A percentile compares a stretch with the other conserved stretches of the same genome.
Evolutionary conservation across 1,140 invertebrate genomes (phyloP).

Genomic region (Hermetia illucens): DNA sequence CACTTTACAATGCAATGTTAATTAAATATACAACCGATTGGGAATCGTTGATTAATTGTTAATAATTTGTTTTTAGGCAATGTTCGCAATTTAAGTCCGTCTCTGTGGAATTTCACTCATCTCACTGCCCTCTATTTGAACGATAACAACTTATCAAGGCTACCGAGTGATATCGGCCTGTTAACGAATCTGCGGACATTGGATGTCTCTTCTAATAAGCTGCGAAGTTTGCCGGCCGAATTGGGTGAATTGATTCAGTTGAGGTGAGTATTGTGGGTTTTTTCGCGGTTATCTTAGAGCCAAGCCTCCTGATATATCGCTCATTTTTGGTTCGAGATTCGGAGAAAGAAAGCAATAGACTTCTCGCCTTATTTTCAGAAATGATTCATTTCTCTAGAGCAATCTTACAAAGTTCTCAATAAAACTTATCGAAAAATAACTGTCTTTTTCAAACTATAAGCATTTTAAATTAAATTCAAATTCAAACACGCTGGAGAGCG

Average conservation of each 20-base stretch:
- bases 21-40: too few relatives aligned
- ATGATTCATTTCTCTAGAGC: too few relatives aligned
- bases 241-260: slow-evolving; percentile 88
- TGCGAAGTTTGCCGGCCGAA: slow-evolving; percentile 85
- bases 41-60: too few relatives aligned
- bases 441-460: too few relatives aligned
- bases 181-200: slow-evolving; percentile 71
- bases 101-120: slow-evolving; percentile 79
- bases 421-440: too few relatives aligned
- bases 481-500: too few relatives aligned
- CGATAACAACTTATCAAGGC: slow-evolving; percentile 77
- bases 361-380: background rate
- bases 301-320: background rate
- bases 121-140: slow-evolving; percentile 88
- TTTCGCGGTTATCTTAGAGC: background rate
- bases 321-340: background rate
- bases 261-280: slow-evolving; percentile 41
- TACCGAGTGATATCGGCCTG: slow-evolving; percentile 77
- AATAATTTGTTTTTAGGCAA: slow-evolving; percentile 60
- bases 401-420: too few relatives aligned
- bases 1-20: background rate
- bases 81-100: slow-evolving; percentile 81
- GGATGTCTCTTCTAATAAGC: slow-evolving; percentile 88
- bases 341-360: background rate
- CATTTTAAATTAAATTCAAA: too few relatives aligned